These are phyloP conservation scores for Lamellibrachia luymesi DNA, from an alignment of 1,140 invertebrate genomes.

Conservation along the genomic window DNA sequence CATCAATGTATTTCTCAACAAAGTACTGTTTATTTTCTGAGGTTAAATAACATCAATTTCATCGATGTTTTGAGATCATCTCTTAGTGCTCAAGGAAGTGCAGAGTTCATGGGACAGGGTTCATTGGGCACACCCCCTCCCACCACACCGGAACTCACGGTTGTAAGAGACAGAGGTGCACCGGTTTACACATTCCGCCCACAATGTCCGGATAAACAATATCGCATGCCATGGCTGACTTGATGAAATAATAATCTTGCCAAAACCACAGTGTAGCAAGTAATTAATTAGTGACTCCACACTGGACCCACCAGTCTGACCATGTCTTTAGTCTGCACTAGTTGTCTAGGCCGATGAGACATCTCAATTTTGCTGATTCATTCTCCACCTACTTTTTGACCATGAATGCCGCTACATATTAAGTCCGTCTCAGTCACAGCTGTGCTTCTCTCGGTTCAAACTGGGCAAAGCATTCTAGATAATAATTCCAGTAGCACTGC, in stretches of 20 bases:
- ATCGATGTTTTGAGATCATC: not conserved
- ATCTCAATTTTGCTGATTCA: not conserved
- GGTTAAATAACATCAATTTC: no score
- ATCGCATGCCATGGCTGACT: not conserved
- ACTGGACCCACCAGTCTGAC: not conserved
- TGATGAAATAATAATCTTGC: not conserved
- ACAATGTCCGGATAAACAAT: not conserved
- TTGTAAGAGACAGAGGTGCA: not conserved
- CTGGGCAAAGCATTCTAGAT: no score
- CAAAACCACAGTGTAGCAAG: not conserved
- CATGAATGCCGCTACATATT: not conserved
- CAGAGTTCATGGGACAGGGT: not conserved
- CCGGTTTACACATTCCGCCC: not conserved
- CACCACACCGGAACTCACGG: not conserved
- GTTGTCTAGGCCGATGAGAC: not conserved
- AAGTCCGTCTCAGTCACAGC: not conserved
- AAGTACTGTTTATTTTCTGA: no score
- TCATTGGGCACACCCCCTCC: not conserved
- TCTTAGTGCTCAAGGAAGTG: not conserved
- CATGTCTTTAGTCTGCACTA: not conserved
- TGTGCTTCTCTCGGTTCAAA: not conserved
- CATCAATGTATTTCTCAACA: no score
- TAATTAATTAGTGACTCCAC: not conserved
- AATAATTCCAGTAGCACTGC: no score
- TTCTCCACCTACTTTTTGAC: not conserved